These are phyloP conservation scores for Heliconius cydno DNA, from an alignment of 2,888 invertebrate genomes.

Conservation along the genomic window DNA sequence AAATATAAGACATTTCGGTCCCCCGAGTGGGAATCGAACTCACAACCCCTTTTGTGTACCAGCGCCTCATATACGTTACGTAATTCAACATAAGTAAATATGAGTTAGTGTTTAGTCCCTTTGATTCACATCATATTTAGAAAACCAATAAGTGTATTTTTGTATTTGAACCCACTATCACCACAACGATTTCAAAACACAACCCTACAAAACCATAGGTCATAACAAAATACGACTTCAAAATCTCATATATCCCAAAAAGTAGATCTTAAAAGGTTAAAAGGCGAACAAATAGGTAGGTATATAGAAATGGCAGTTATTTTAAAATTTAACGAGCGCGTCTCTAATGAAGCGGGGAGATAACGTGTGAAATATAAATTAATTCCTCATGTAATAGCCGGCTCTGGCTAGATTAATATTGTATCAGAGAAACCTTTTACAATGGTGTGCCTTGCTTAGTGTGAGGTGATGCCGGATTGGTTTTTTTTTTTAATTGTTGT, in stretches of 20 bases:
- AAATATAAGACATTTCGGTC: not conserved
- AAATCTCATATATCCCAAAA: constrained; percentile 4
- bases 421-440: constrained; percentile 73
- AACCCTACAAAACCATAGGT: not conserved
- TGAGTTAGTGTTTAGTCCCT: too few relatives aligned
- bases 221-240: not conserved
- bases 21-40: not conserved
- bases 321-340: constrained; percentile 42
- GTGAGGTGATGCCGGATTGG: not conserved
- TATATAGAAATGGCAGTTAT: constrained; percentile 31
- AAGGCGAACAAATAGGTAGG: constrained; percentile 9
- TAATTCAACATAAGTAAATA: too few relatives aligned
- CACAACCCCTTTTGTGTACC: not conserved
- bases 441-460: constrained; percentile 57
- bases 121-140: too few relatives aligned
- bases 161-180: not conserved
- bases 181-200: not conserved
- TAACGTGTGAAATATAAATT: constrained; percentile 62
- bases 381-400: constrained; percentile 65
- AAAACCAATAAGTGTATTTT: too few relatives aligned
- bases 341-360: constrained; percentile 49
- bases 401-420: constrained; percentile 67
- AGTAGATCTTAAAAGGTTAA: constrained; percentile 15
- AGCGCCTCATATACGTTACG: too few relatives aligned
- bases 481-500: not conserved